phyloP scores from a whole-genome alignment of 2,113 vertebrate species.

The Sarotherodon lohbergeri region DNA sequence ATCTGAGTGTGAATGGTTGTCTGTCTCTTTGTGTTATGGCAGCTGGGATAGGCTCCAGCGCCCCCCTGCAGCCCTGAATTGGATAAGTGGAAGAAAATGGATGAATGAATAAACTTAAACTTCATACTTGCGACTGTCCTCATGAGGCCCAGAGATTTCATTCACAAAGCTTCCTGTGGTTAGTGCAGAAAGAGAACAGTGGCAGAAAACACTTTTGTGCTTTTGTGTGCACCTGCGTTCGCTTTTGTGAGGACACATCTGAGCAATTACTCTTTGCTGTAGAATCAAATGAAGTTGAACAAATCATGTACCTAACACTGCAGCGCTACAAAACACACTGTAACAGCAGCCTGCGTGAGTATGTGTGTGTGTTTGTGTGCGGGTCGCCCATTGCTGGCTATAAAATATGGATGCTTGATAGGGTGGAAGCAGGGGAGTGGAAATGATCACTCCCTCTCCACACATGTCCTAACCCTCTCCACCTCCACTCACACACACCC shows the following conservation, averaged over 20 bases:
- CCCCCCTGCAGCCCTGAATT: neutral
- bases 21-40: neutral
- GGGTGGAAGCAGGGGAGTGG: constrained; percentile 39
- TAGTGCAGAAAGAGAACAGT: neutral
- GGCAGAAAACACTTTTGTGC: neutral
- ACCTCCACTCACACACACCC: neutral
- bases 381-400: constrained; percentile 6
- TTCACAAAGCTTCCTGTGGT: neutral
- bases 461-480: neutral
- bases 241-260: constrained; percentile 1
- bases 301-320: neutral
- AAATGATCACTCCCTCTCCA: constrained; percentile 33
- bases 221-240: neutral
- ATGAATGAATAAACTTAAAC: neutral
- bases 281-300: constrained; percentile 5
- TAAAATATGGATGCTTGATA: constrained; percentile 54
- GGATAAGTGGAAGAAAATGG: neutral
- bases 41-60: neutral
- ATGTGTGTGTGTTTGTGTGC: neutral
- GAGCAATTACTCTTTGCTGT: constrained; percentile 29
- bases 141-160: neutral
- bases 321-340: neutral
- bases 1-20: neutral
- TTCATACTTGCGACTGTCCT: neutral
- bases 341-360: neutral